Conservation (phyloP, 2,888 invertebrate genomes). For the Drosophila nr. perissopoda region DNA sequence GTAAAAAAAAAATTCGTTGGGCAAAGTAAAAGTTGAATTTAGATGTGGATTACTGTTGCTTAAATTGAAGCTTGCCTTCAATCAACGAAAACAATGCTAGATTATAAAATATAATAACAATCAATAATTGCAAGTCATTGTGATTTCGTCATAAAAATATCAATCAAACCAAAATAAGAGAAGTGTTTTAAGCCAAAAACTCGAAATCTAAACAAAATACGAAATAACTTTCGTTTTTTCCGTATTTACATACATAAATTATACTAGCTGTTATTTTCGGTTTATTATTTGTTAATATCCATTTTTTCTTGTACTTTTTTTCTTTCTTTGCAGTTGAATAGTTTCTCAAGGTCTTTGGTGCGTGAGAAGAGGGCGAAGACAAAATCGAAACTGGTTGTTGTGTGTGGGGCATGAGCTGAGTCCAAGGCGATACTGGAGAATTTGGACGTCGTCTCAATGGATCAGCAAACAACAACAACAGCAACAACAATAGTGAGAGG, state of each 20-base stretch:
- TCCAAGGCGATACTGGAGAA: slow-evolving; percentile 48
- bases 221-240: slow-evolving; percentile 65
- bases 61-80: background rate
- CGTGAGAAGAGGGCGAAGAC: slow-evolving; percentile 10
- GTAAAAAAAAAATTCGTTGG: background rate
- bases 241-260: slow-evolving; percentile 37
- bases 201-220: slow-evolving; percentile 15
- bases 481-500: slow-evolving; percentile 50
- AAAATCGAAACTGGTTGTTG: slow-evolving; percentile 51
- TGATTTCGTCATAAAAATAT: slow-evolving; percentile 18
- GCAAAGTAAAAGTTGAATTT: background rate
- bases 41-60: background rate
- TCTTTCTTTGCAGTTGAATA: slow-evolving; percentile 73
- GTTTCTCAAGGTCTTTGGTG: slow-evolving; percentile 76
- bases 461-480: slow-evolving; percentile 43
- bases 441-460: slow-evolving; percentile 59
- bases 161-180: slow-evolving; percentile 4
- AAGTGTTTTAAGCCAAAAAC: slow-evolving; percentile 13
- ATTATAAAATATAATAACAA: slow-evolving; percentile 3
- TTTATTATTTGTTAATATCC: slow-evolving; percentile 39
- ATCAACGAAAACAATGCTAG: background rate
- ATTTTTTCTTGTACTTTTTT: slow-evolving; percentile 28
- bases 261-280: slow-evolving; percentile 30
- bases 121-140: slow-evolving; percentile 34
- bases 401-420: slow-evolving; percentile 59